Base-by-base conservation (phyloP, 2,113 vertebrate genomes). In the Equus przewalskii region DNA sequence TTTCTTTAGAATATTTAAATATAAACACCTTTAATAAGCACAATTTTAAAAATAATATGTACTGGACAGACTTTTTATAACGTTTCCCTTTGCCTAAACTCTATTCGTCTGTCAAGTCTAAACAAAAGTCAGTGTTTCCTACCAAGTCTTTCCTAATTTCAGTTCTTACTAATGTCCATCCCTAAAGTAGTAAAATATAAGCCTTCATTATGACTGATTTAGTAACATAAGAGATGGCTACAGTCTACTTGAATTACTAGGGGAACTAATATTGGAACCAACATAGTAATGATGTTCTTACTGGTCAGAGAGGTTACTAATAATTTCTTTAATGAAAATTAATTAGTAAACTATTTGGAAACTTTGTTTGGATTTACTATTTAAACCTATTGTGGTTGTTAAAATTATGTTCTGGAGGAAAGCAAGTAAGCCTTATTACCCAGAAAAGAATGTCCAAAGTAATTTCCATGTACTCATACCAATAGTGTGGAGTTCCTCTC, bases 1-100 rank as follows among this genome's bases (percentile, higher is more conserved):
- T 84, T 83, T 69, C 72, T 92, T 96, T 49, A 88, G 30, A 81
- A 33, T 91, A 79, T 90, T 92, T 80, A 90, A 83, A 92, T 51
- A 96, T 44, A 78, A 87, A 72, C 36, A 89, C 5, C 2, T 78
- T 92, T 54, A 33, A 65, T 46, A 79, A 44, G 51, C 56, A 92
- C 5, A 83, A 64, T 51, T 89, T 91, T 76, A 80, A 89, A 80
- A 44, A 72, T 21, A 84, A 22, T 54, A 80, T 1, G 33, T 21
- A 56, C 1, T 78, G 60, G 28, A 64, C 16, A 82, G 86, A 65
- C 22, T 82, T 67, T 73, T 88, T 60, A 56, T 70, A 62, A 51
- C 33, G 24, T 65, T 86, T 92, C 60, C 54, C 72, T 73, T 64
- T 72, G 24, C 16, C 18, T 86, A 70, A 89, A 92, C 24, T 78